A percentile compares a stretch with the other conserved stretches of the same genome.
Evolutionary conservation across 2,888 invertebrate species (phyloP).

Genomic region (Charanyca ferruginea): DNA sequence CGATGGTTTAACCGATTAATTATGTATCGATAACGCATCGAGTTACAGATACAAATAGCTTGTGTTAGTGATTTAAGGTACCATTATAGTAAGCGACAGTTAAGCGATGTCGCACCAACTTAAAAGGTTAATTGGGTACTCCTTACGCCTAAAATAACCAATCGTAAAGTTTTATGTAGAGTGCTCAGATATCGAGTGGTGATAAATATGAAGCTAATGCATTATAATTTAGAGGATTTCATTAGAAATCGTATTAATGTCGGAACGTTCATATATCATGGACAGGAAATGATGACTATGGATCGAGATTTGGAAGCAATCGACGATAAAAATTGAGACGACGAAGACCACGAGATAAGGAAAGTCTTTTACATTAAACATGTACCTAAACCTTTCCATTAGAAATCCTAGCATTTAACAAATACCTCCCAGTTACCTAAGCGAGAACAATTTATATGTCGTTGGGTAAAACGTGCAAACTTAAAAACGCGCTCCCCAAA

Average conservation of each 20-base stretch:
- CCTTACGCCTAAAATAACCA: slow-evolving; percentile 78
- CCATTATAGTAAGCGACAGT: slow-evolving; percentile 79
- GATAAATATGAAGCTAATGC: slow-evolving; percentile 68
- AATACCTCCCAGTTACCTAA: slow-evolving; percentile 62
- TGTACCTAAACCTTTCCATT: slow-evolving; percentile 49
- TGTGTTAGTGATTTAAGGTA: slow-evolving; percentile 78
- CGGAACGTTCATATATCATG: slow-evolving; percentile 59
- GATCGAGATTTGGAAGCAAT: slow-evolving; percentile 38
- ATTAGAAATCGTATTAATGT: slow-evolving; percentile 67
- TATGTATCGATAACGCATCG: slow-evolving; percentile 77
- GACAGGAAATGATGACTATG: slow-evolving; percentile 45
- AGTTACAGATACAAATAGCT: slow-evolving; percentile 69
- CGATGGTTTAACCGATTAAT: slow-evolving; percentile 73
- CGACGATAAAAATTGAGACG: slow-evolving; percentile 18
- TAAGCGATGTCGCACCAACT: slow-evolving; percentile 76
- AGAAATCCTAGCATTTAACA: slow-evolving; percentile 63
- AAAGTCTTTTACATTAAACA: slow-evolving; percentile 32
- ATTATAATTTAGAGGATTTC: slow-evolving; percentile 65
- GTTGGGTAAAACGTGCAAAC: slow-evolving; percentile 49
- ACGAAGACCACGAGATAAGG: slow-evolving; percentile 12
- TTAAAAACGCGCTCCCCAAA: slow-evolving; percentile 15
- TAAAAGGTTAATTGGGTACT: slow-evolving; percentile 84
- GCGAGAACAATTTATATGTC: slow-evolving; percentile 59
- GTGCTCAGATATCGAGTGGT: slow-evolving; percentile 71
- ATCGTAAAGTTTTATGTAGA: slow-evolving; percentile 81